Evolutionary conservation across 2,797 vertebrate species (phyloP).

Genomic region (Propithecus deckenii): DNA sequence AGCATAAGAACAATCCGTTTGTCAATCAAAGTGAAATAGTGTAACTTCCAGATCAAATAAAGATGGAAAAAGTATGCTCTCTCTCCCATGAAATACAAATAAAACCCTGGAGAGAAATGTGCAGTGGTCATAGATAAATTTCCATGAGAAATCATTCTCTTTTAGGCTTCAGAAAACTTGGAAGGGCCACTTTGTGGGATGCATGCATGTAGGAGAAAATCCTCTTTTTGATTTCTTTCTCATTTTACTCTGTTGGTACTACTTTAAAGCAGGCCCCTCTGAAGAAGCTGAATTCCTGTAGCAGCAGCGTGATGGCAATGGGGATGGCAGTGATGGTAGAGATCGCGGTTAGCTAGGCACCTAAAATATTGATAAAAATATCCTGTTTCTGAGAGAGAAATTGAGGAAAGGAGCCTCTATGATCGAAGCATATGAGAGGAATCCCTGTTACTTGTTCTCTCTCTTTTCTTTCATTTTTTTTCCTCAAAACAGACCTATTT

Average conservation of each 20-base stretch:
- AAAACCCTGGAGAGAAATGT: not conserved
- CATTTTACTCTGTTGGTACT: not conserved
- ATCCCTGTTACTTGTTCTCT: not conserved
- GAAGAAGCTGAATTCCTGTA: not conserved
- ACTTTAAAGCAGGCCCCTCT: too few relatives aligned
- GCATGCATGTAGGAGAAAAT: not conserved
- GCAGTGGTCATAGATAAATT: not conserved
- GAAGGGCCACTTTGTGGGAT: not conserved
- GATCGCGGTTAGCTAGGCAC: not conserved
- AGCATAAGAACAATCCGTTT: not conserved
- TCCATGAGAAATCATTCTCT: not conserved
- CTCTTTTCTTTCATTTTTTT: not conserved
- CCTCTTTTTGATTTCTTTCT: not conserved
- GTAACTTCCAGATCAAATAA: not conserved
- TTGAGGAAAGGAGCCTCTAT: not conserved
- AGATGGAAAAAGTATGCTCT: not conserved
- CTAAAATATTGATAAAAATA: not conserved
- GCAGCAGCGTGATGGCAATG: too few relatives aligned
- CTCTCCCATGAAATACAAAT: not conserved
- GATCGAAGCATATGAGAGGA: not conserved
- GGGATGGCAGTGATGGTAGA: not conserved
- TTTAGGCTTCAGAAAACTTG: not conserved
- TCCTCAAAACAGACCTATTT: not conserved
- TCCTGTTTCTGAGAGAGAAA: not conserved
- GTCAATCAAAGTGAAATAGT: not conserved